Percentiles rank a stretch among this genome's conserved stretches.
These are phyloP conservation scores for Euura saliciscinereae DNA, from an alignment of 1,140 invertebrate species.

Conservation along the genomic window DNA sequence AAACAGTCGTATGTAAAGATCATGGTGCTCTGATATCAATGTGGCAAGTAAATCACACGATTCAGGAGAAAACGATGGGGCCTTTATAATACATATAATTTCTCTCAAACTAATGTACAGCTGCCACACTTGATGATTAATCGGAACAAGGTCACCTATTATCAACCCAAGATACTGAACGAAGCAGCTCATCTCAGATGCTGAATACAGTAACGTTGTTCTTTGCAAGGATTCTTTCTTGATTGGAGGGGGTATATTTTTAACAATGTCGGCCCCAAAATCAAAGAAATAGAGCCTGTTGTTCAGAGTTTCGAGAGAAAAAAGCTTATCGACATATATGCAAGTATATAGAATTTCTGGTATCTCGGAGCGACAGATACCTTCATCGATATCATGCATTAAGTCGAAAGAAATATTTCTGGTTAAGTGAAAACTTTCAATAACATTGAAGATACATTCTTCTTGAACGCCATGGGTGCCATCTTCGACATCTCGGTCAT, in stretches of 20 bases:
- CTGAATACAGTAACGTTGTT: constrained; percentile 12
- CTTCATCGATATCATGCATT: constrained; percentile 28
- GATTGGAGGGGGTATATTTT: constrained; percentile 16
- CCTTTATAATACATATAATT: constrained; percentile 18
- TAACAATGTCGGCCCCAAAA: constrained; percentile 9
- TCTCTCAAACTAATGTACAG: constrained; percentile 20
- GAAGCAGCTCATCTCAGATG: constrained; percentile 22
- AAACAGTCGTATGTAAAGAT: constrained; percentile 15
- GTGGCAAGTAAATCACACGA: background rate
- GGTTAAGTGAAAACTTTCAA: constrained; percentile 22
- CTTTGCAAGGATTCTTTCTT: constrained; percentile 8
- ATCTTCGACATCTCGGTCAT: background rate
- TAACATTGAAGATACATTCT: constrained; percentile 24
- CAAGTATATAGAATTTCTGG: constrained; percentile 17
- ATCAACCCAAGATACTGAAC: constrained; percentile 15
- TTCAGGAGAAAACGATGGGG: background rate
- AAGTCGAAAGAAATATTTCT: constrained; percentile 24
- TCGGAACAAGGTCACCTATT: constrained; percentile 18
- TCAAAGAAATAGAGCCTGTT: constrained; percentile 17
- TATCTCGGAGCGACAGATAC: constrained; percentile 23
- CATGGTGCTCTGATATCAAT: constrained; percentile 20
- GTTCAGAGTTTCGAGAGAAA: constrained; percentile 18
- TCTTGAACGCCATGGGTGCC: constrained; percentile 13
- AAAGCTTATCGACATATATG: background rate
- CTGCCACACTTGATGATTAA: constrained; percentile 15